phyloP scores from a whole-genome alignment of 1,140 invertebrate genomes.

The Caerostris extrusa region DNA sequence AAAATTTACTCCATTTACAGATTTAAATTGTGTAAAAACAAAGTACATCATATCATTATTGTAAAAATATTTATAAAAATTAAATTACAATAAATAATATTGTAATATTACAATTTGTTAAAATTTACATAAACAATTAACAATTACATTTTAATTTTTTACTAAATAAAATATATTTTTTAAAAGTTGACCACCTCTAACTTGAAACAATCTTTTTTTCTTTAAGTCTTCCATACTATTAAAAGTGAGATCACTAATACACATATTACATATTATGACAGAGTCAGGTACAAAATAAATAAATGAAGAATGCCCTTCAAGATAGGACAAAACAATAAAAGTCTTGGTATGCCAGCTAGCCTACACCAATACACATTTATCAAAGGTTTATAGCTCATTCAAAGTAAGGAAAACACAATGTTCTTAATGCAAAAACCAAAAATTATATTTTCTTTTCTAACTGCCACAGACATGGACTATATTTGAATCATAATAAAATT shows the following conservation, averaged over 20 bases:
- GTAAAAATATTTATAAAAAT: too few species aligned
- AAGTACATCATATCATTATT: too few species aligned
- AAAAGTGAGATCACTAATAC: not conserved
- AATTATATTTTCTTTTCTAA: not conserved
- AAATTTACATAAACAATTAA: too few species aligned
- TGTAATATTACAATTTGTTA: too few species aligned
- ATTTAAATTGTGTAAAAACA: too few species aligned
- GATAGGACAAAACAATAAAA: constrained; percentile 17
- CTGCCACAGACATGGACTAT: too few species aligned
- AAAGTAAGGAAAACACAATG: not conserved
- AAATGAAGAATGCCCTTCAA: not conserved
- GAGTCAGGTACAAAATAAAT: not conserved
- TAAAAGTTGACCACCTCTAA: not conserved
- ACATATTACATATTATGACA: not conserved
- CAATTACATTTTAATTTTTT: too few species aligned
- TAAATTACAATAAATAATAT: too few species aligned
- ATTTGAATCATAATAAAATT: too few species aligned
- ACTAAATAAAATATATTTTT: not conserved
- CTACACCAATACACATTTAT: constrained; percentile 17
- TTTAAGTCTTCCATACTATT: not conserved
- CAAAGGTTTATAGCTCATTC: constrained; percentile 11
- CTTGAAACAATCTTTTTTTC: not conserved
- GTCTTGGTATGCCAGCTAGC: not conserved
- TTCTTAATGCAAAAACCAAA: not conserved
- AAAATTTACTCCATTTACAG: too few species aligned